Percentiles rank a stretch among this genome's conserved stretches.
Conservation (phyloP, 2,113 vertebrate species). For the Agapornis roseicollis region DNA sequence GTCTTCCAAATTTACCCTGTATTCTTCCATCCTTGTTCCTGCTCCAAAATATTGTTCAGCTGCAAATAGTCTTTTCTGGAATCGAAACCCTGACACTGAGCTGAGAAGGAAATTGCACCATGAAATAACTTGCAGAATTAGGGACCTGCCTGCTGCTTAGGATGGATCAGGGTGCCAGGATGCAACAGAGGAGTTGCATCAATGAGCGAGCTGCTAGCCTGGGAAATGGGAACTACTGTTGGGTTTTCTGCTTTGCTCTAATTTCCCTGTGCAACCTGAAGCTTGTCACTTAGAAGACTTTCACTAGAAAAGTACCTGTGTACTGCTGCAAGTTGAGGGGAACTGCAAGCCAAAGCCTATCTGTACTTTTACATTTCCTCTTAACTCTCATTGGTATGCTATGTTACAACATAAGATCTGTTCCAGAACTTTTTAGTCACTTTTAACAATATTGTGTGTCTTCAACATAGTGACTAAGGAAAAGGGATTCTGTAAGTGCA, state of each 20-base stretch:
- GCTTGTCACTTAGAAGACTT: background rate
- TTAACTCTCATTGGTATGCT: background rate
- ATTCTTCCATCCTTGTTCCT: background rate
- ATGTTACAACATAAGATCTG: background rate
- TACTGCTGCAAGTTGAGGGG: background rate
- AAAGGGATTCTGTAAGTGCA: background rate
- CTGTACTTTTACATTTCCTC: background rate
- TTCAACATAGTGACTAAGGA: background rate
- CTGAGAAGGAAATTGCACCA: background rate
- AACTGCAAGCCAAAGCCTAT: background rate
- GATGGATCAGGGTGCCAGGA: background rate
- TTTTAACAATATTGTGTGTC: background rate
- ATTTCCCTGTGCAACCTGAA: background rate
- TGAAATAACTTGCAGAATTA: background rate
- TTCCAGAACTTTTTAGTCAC: background rate
- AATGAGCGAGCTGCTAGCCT: background rate
- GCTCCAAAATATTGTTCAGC: background rate
- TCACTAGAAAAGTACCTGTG: fast-evolving
- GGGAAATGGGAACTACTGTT: background rate
- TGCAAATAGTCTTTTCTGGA: background rate
- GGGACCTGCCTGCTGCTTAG: background rate
- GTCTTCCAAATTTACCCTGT: background rate
- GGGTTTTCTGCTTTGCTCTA: background rate
- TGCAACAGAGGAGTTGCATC: background rate
- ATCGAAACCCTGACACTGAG: background rate